Conservation (phyloP, 2,113 vertebrate species). For the Progne subis region DNA sequence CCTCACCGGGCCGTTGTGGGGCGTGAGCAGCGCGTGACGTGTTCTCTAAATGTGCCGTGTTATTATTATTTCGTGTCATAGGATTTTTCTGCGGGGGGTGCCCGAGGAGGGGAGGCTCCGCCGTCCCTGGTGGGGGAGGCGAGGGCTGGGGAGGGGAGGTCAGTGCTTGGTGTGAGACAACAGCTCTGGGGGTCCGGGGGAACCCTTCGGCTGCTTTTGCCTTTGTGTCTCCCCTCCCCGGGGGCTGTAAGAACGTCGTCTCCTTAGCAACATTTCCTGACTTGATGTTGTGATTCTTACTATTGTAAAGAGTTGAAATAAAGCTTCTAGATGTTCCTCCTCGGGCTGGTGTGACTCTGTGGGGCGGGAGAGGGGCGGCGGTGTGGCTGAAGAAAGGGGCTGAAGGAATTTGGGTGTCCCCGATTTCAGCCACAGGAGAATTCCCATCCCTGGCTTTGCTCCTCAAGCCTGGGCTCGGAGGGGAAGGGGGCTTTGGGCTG, state of each 20-base stretch:
- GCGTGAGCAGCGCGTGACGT: not conserved
- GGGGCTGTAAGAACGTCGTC: conserved; percentile 27
- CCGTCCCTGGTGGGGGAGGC: not conserved
- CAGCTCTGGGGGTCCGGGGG: not conserved
- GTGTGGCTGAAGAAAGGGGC: rapidly evolving
- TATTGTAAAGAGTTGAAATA: conserved; percentile 78
- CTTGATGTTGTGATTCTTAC: conserved; percentile 66
- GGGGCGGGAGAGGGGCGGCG: rapidly evolving
- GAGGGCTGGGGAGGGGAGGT: not conserved
- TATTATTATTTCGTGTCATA: not conserved
- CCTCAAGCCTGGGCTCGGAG: not conserved
- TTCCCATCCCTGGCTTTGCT: not conserved
- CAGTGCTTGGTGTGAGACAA: not conserved
- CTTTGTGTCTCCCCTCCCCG: not conserved
- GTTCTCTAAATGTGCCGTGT: not conserved
- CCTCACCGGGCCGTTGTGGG: not conserved
- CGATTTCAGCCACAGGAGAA: rapidly evolving
- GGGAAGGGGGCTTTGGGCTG: not conserved
- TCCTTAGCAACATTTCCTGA: conserved; percentile 53
- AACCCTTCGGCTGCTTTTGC: not conserved
- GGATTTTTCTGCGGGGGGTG: not conserved
- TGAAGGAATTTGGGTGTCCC: rapidly evolving
- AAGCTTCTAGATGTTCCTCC: conserved; percentile 72
- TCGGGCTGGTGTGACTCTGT: not conserved
- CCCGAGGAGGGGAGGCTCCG: not conserved